Conservation (phyloP, 2,888 invertebrate genomes). For the Limnephilus marmoratus region DNA sequence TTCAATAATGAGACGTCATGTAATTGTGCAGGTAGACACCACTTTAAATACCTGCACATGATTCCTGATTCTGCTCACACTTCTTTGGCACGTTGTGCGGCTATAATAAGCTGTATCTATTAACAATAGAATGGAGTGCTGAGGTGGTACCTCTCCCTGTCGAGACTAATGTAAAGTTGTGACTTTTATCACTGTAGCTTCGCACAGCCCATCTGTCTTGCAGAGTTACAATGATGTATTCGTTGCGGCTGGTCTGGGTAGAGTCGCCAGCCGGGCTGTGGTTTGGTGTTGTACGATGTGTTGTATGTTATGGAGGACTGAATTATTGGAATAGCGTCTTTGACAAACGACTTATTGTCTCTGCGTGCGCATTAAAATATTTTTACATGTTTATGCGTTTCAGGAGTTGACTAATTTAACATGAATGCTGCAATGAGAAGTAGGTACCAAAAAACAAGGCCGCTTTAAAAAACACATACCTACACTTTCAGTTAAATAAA, state of each 20-base stretch:
- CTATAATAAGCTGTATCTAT: background rate
- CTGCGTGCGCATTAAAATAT: constrained; percentile 34
- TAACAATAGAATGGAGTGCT: constrained; percentile 27
- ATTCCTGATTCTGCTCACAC: background rate
- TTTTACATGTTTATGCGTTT: constrained; percentile 27
- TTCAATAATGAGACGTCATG: no score
- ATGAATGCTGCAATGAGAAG: background rate
- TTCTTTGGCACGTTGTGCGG: background rate
- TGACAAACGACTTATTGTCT: constrained; percentile 52
- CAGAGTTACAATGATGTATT: constrained; percentile 52
- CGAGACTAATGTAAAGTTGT: constrained; percentile 40
- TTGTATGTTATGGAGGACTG: constrained; percentile 27
- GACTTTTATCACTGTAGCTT: constrained; percentile 55
- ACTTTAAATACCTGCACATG: background rate
- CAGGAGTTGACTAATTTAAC: constrained; percentile 43
- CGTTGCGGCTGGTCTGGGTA: constrained; percentile 26
- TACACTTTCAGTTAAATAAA: background rate
- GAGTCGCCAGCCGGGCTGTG: constrained; percentile 12
- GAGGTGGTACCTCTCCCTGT: background rate
- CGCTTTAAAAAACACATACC: background rate
- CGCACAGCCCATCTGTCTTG: constrained; percentile 49
- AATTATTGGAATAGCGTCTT: constrained; percentile 49
- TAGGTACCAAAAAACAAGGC: background rate
- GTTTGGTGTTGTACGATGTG: background rate
- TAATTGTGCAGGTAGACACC: background rate